phyloP scores from a whole-genome alignment of 2,888 invertebrate species.

The Cordilura impudica region DNA sequence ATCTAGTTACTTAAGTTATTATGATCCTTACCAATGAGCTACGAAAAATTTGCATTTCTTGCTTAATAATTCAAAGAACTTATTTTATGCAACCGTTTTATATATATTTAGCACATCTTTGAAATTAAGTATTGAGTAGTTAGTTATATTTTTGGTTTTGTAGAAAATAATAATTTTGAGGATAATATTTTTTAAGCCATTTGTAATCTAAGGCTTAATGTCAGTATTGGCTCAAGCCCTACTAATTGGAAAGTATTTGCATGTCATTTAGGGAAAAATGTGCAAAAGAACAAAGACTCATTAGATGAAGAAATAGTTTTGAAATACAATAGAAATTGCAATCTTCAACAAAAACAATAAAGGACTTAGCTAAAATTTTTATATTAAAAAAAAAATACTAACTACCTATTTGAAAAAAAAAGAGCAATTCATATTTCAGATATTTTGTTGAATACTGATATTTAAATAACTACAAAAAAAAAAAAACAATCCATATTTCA shows the following conservation, averaged over 20 bases:
- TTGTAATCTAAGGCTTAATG: constrained; percentile 50
- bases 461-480: neutral
- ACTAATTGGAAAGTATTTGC: constrained; percentile 44
- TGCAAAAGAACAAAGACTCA: neutral
- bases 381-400: neutral
- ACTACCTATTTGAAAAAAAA: neutral
- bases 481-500: neutral
- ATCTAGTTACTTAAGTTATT: constrained; percentile 21
- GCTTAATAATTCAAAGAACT: too few species aligned
- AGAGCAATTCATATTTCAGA: constrained; percentile 16
- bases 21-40: constrained; percentile 20
- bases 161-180: constrained; percentile 14
- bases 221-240: constrained; percentile 32
- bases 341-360: neutral
- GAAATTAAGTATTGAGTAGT: neutral
- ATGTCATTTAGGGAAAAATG: constrained; percentile 20
- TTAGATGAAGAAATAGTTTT: constrained; percentile 17
- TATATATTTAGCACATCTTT: neutral
- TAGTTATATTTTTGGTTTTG: too few species aligned
- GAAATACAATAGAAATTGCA: constrained; percentile 1
- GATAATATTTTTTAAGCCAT: constrained; percentile 45
- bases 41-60: neutral
- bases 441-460: constrained; percentile 8
- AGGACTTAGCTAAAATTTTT: neutral
- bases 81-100: neutral